Evolutionary conservation across 2,797 vertebrate genomes (phyloP).

Genomic region (Poecilia picta): DNA sequence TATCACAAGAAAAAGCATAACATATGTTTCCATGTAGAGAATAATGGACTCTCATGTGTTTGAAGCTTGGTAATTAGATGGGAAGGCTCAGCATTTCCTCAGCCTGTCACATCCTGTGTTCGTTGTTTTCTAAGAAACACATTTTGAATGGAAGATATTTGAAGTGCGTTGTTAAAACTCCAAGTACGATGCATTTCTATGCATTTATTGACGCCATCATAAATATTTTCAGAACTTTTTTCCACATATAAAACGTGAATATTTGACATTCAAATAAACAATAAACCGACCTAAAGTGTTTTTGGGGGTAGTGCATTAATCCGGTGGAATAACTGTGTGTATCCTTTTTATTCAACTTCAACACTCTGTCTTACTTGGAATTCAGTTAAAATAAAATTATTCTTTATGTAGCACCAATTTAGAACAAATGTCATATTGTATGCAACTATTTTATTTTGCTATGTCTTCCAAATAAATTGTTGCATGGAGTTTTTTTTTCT

Average conservation of each 20-base stretch:
- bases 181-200: neutral
- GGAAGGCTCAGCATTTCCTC: slow-evolving; percentile 42
- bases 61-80: slow-evolving; percentile 15
- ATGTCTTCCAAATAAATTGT: neutral
- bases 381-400: neutral
- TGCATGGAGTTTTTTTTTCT: neutral
- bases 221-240: neutral
- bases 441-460: neutral
- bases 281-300: neutral
- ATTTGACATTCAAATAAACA: neutral
- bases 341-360: neutral
- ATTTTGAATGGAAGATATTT: neutral
- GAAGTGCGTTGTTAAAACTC: neutral
- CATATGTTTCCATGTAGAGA: neutral
- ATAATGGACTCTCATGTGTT: slow-evolving; percentile 26
- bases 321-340: neutral
- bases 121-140: slow-evolving; percentile 29
- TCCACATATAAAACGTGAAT: neutral
- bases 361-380: neutral
- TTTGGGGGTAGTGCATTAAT: neutral
- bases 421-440: neutral
- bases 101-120: slow-evolving; percentile 29
- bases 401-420: neutral
- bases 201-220: neutral
- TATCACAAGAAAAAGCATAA: neutral